Evolutionary conservation across 2,888 invertebrate species (phyloP), one percentile per base, ranked within the genome.

Genomic region (Euspilapteryx auroguttella): DNA sequence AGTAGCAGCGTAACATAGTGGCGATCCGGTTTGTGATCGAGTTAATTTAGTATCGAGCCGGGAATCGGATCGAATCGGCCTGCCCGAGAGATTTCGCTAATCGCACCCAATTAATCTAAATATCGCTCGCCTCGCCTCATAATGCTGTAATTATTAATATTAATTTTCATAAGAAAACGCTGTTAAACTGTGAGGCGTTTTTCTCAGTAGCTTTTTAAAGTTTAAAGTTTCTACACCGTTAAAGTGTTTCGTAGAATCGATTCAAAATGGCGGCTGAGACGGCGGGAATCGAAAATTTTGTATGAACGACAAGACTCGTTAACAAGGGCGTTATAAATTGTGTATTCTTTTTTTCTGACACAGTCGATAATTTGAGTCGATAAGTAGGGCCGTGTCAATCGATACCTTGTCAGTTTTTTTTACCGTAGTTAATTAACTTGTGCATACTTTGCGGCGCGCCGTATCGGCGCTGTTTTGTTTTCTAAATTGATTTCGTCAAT

Each of bases 41-140:
- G 32, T 31, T 35, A 31, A 35, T 34, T 29, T 30, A n/a, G n/a
- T 34, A 42, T 37, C 43, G 38, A 40, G 39, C 39, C 37, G 38
- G 39, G 39, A 37, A 31, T 6, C 21, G 22, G 33, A 31, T 27
- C 34, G 37, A 34, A 42, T 47, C 39, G 41, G 39, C 39, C 39
- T n/a, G 36, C 31, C 37, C 40, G 40, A 21, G 44, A 44, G 44
- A 47, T 44, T 45, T 47, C 36, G 46, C 47, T 55, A 57, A 62
- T 62, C 59, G 47, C 37, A 44, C 33, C 42, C 53, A 54, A 58
- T 62, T 55, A 51, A 62, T 61, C 55, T 54, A 41, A 47, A 49
- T 31, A 31, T 32, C 28, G 24, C 20, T 21, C 12, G 23, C 38
- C 33, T 34, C 45, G 40, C 41, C 32, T 31, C 29, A 37, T 47